phyloP scores from a whole-genome alignment of 2,113 vertebrate species.

The Chauna torquata region DNA sequence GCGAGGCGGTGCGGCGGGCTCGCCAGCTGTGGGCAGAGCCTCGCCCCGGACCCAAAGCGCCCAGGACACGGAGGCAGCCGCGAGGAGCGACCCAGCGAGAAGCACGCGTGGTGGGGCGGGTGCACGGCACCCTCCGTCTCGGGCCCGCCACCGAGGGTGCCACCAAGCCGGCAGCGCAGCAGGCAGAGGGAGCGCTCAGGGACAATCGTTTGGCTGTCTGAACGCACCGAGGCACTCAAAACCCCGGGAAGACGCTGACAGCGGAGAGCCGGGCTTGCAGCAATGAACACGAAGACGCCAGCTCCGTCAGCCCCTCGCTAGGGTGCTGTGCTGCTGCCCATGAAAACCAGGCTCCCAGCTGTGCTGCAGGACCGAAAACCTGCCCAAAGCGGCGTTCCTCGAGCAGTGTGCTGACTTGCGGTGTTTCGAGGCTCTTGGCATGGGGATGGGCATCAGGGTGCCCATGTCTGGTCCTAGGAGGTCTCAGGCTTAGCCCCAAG shows the following conservation, averaged over 20 bases:
- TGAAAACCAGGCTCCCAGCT: background rate
- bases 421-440: background rate
- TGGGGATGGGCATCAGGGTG: background rate
- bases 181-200: background rate
- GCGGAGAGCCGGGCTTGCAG: background rate
- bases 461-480: background rate
- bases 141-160: background rate
- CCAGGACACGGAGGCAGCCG: background rate
- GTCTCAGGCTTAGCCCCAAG: background rate
- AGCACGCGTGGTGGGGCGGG: too few species aligned
- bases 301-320: background rate
- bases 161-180: fast-evolving
- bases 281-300: background rate
- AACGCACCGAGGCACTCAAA: background rate
- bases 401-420: background rate
- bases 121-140: background rate
- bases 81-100: too few species aligned
- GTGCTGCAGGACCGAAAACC: background rate
- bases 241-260: background rate
- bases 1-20: background rate
- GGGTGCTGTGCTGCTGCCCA: background rate
- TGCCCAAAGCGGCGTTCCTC: background rate
- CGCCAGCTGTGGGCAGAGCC: background rate
- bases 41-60: background rate
- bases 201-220: background rate